Percentiles rank a stretch among this genome's conserved stretches.
These are phyloP conservation scores for Idaea dimidiata DNA, from an alignment of 2,888 invertebrate genomes.

Conservation along the genomic window DNA sequence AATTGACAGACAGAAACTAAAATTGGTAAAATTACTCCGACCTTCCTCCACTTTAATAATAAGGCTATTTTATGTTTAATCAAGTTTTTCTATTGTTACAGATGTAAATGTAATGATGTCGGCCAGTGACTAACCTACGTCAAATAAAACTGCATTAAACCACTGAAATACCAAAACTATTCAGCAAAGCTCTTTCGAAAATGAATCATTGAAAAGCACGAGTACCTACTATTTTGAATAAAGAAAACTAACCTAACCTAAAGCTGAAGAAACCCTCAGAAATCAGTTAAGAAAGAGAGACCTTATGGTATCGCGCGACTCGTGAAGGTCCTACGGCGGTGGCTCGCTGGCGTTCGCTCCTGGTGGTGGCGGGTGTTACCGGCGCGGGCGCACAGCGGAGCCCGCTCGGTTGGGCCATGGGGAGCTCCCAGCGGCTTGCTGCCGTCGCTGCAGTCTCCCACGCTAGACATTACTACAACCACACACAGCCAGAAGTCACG, in stretches of 20 bases:
- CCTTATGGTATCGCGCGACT: neutral
- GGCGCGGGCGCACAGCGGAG: slow-evolving; percentile 70
- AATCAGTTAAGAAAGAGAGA: neutral
- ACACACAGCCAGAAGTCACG: slow-evolving; percentile 64
- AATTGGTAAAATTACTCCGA: too few relatives aligned
- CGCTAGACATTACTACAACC: slow-evolving; percentile 67
- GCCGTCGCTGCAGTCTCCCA: slow-evolving; percentile 77
- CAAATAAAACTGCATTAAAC: neutral
- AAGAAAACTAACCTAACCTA: neutral
- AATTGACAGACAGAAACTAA: too few relatives aligned
- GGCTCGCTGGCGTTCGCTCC: slow-evolving; percentile 43
- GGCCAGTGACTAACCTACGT: too few relatives aligned
- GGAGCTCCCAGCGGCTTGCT: slow-evolving; percentile 84
- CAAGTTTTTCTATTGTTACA: too few relatives aligned
- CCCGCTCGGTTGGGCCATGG: slow-evolving; percentile 83
- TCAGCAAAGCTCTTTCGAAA: neutral
- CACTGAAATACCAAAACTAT: neutral
- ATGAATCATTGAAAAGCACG: neutral
- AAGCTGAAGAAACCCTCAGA: neutral
- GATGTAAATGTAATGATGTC: too few relatives aligned
- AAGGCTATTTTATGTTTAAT: too few relatives aligned
- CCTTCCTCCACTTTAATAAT: too few relatives aligned
- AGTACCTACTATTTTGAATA: neutral
- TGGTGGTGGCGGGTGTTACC: slow-evolving; percentile 59
- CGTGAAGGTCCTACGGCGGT: slow-evolving; percentile 45